Evolutionary conservation across 2,888 invertebrate genomes (phyloP).

Genomic region (Lasioglossum morio): DNA sequence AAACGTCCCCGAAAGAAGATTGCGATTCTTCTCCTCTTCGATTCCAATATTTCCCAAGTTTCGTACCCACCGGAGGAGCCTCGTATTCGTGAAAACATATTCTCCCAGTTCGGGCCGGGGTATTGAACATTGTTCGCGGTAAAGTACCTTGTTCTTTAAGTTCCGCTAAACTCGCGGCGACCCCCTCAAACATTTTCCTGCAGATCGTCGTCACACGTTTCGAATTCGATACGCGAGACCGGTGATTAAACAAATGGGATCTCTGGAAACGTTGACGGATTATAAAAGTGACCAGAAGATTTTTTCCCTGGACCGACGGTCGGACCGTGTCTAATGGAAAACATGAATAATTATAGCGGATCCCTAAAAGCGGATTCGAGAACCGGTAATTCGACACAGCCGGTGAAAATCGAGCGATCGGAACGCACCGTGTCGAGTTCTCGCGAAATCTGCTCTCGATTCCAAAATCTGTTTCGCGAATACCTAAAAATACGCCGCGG

Average conservation of each 20-base stretch:
- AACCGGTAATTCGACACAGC: slow-evolving; percentile 53
- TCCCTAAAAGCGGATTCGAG: slow-evolving; percentile 69
- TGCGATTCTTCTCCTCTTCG: slow-evolving; percentile 32
- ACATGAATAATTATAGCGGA: slow-evolving; percentile 69
- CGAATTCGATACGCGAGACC: too few relatives aligned
- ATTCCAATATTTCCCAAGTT: slow-evolving; percentile 33
- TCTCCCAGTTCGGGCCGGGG: not conserved
- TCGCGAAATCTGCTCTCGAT: not conserved
- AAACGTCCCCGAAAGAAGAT: slow-evolving; percentile 40
- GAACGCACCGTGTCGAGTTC: slow-evolving; percentile 55
- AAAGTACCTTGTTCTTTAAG: slow-evolving; percentile 22
- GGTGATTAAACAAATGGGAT: too few relatives aligned
- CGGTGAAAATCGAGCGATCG: slow-evolving; percentile 42
- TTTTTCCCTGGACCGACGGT: not conserved
- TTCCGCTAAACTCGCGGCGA: not conserved
- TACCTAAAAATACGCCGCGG: slow-evolving; percentile 51
- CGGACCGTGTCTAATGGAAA: slow-evolving; percentile 67
- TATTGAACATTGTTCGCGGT: slow-evolving; percentile 25
- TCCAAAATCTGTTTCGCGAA: slow-evolving; percentile 20
- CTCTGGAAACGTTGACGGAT: too few relatives aligned
- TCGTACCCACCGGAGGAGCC: not conserved
- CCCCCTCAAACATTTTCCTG: not conserved
- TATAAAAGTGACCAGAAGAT: too few relatives aligned
- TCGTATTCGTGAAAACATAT: slow-evolving; percentile 24
- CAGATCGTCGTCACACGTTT: too few relatives aligned